A percentile compares a stretch with the other conserved stretches of the same genome.
Evolutionary conservation across 64 coral and sea anemone genomes (phyloP).

Genomic region (Anthopleura sola): DNA sequence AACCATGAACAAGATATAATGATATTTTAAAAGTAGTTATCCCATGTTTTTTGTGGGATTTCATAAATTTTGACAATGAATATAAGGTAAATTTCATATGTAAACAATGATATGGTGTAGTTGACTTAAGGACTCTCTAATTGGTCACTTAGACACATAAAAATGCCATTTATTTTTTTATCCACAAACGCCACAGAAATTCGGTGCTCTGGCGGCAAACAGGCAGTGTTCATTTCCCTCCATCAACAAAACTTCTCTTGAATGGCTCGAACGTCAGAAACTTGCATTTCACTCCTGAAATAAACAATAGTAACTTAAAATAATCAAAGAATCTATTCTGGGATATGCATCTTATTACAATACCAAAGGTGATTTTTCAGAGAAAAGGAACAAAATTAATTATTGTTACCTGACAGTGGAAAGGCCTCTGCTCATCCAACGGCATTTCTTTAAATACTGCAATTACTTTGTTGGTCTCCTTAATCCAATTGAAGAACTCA

Average conservation of each 20-base stretch:
- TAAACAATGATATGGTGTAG: too few species aligned
- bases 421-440: slow-evolving; percentile 28
- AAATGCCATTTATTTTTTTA: not conserved
- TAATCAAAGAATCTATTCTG: not conserved
- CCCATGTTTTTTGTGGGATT: too few species aligned
- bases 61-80: too few species aligned
- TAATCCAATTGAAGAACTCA: slow-evolving; percentile 34
- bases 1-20: too few species aligned
- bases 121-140: too few species aligned
- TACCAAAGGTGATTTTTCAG: not conserved
- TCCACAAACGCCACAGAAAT: slow-evolving; percentile 58
- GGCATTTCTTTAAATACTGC: slow-evolving; percentile 31
- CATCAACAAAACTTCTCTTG: slow-evolving; percentile 44
- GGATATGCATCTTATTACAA: not conserved
- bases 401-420: slow-evolving; percentile 22
- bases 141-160: too few species aligned
- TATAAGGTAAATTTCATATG: too few species aligned
- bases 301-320: not conserved
- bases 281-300: slow-evolving; percentile 39
- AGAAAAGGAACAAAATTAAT: not conserved
- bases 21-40: too few species aligned
- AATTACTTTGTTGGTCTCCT: not conserved
- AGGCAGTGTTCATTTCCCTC: slow-evolving; percentile 29
- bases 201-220: slow-evolving; percentile 24
- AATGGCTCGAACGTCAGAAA: slow-evolving; percentile 1